phyloP scores from a whole-genome alignment of 1,140 invertebrate species.

The Tribolium madens region DNA sequence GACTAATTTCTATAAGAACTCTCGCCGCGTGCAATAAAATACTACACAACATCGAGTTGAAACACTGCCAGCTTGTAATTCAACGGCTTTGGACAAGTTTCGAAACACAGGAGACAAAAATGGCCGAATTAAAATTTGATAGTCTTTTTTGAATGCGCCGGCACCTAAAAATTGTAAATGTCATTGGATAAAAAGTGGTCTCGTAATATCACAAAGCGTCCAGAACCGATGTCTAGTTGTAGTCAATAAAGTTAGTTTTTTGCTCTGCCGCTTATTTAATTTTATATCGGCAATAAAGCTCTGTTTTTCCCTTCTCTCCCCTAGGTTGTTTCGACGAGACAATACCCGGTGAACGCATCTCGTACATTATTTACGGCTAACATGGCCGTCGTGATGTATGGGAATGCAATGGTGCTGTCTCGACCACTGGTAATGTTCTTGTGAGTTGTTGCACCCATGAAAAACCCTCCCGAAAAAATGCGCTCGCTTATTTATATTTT shows the following conservation, averaged over 20 bases:
- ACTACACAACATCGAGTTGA: neutral
- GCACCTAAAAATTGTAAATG: constrained; percentile 30
- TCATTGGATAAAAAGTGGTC: neutral
- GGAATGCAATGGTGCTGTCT: constrained; percentile 50
- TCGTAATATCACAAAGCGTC: neutral
- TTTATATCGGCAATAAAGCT: neutral
- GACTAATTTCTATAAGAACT: too few species aligned
- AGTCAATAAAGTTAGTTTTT: constrained; percentile 10
- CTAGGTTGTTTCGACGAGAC: neutral
- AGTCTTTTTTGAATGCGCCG: neutral
- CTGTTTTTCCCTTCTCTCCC: neutral
- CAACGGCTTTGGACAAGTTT: constrained; percentile 10
- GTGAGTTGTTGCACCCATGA: constrained; percentile 36
- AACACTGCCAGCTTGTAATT: neutral
- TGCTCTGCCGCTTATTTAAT: neutral
- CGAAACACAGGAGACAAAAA: neutral
- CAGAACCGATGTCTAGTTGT: constrained; percentile 23
- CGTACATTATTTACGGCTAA: constrained; percentile 48
- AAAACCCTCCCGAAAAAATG: constrained; percentile 26
- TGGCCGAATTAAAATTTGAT: constrained; percentile 11
- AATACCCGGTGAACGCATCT: constrained; percentile 32
- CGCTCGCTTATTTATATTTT: constrained; percentile 51
- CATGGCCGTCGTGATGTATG: constrained; percentile 54
- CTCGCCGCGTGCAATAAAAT: too few species aligned
- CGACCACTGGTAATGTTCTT: constrained; percentile 48